Percentiles rank a stretch among this genome's conserved stretches.
phyloP scores from a whole-genome alignment of 2,797 vertebrate genomes.

The Pristis pectinata region DNA sequence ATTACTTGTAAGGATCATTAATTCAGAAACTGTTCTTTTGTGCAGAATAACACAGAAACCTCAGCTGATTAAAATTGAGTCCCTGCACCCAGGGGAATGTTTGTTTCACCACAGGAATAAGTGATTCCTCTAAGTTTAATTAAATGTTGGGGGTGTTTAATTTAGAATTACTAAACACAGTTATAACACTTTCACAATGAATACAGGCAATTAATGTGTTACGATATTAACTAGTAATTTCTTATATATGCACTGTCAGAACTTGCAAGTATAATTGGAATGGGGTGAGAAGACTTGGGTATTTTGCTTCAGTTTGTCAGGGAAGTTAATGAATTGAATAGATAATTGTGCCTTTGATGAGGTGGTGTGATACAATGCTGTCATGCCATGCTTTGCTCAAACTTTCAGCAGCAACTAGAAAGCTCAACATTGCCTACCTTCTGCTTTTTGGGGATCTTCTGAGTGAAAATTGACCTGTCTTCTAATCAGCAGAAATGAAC shows the following conservation, averaged over 20 bases:
- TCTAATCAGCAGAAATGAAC: background rate
- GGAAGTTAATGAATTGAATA: background rate
- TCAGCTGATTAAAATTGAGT: background rate
- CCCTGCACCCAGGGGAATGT: background rate
- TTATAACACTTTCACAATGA: background rate
- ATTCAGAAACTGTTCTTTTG: background rate
- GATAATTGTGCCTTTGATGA: background rate
- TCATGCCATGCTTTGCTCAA: background rate
- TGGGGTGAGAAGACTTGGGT: background rate
- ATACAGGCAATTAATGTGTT: background rate
- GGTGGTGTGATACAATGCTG: background rate
- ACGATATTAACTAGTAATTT: background rate
- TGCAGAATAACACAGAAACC: background rate
- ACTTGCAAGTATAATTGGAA: constrained; percentile 12
- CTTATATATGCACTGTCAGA: background rate
- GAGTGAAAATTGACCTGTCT: background rate
- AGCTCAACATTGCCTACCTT: background rate
- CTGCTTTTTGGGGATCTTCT: background rate
- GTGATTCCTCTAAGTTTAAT: background rate
- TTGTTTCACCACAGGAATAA: constrained; percentile 11
- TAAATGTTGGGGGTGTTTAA: constrained; percentile 27
- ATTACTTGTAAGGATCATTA: constrained; percentile 4
- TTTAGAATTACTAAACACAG: constrained; percentile 17
- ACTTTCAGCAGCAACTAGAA: background rate
- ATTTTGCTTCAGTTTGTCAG: background rate